Base-by-base conservation (phyloP, 1,140 invertebrate species). In the Drosophila burlai region DNA sequence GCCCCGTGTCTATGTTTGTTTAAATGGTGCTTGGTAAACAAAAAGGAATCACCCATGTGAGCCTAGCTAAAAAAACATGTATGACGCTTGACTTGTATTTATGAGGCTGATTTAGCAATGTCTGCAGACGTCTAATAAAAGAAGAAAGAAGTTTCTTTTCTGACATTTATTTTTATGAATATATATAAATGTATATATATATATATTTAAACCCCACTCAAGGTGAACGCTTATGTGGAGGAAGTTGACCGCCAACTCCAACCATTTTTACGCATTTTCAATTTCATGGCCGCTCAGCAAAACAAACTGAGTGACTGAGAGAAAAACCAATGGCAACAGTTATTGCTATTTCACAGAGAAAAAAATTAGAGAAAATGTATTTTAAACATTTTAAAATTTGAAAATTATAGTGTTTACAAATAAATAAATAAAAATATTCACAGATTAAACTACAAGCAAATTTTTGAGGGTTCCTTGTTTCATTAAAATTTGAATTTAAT, bases 41-140 rank as follows among this genome's bases (percentile, higher is more conserved):
- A 40, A 38, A 57, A 59, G 36, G 21, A 45, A 60, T 46, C 16
- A 40, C 21, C 46, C 57, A 26, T 71, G 50, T 61, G 61, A 67
- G 47, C 60, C 63, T 47, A 54, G 69, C 76, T 67, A 63, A 87
- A 75, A 79, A 72, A 67, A 75, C 85, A 90, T 79, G 84, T 84
- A 89, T 79, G 78, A 78, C 69, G 81, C 65, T 76, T 79, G 77
- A 89, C 73, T 89, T 76, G 67, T 84, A 75, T 89, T 87, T 81
- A 87, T 87, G 68, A 65, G 59, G 46, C 62, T 75, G 76, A 83
- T 77, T 78, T 74, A 47, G 62, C 62, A 78, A 58, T 62, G 65
- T 46, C 60, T 67, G 49, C 43, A 13, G 21, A 3, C 4, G 11
- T 13, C 29, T 24, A 68, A 46, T 40, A 71, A 68, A 55, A 36